Percentiles rank a stretch among this genome's conserved stretches.
Evolutionary conservation across 2,797 vertebrate species (phyloP).

Genomic region (Sylvilagus floridanus): DNA sequence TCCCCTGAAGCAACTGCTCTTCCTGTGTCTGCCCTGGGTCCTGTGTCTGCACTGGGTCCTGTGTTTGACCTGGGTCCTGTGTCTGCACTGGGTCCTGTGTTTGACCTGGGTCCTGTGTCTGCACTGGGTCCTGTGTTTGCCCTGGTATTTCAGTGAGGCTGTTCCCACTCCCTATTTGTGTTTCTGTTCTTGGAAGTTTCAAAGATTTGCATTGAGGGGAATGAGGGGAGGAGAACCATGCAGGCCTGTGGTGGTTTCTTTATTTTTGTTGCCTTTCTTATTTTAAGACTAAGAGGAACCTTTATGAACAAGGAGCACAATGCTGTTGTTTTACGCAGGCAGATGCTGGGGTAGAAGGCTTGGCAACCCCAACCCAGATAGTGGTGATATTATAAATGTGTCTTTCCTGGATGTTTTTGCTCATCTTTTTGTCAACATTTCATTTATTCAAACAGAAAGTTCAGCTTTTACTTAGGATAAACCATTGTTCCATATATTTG

Average conservation of each 20-base stretch:
- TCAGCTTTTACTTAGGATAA: constrained; percentile 35
- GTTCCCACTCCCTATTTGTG: accelerated
- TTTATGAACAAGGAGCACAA: background rate
- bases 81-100: no score
- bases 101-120: no score
- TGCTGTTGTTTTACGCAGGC: background rate
- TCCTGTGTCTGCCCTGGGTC: background rate
- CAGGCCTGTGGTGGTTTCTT: background rate
- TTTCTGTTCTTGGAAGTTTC: background rate
- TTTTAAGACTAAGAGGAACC: background rate
- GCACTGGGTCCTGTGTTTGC: no score
- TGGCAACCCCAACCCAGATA: background rate
- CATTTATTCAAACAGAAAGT: constrained; percentile 11
- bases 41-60: no score
- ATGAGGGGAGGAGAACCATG: background rate
- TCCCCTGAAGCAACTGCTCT: background rate
- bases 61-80: no score
- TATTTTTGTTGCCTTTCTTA: background rate
- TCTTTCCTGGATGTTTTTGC: constrained; percentile 39
- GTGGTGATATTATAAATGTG: background rate
- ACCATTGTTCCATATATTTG: constrained; percentile 41
- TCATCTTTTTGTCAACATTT: constrained; percentile 2
- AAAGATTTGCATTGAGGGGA: background rate
- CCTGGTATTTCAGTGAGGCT: background rate
- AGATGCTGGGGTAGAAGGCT: background rate